Base-by-base conservation (phyloP, 2,797 vertebrate genomes). In the Neopelma chrysocephalum region DNA sequence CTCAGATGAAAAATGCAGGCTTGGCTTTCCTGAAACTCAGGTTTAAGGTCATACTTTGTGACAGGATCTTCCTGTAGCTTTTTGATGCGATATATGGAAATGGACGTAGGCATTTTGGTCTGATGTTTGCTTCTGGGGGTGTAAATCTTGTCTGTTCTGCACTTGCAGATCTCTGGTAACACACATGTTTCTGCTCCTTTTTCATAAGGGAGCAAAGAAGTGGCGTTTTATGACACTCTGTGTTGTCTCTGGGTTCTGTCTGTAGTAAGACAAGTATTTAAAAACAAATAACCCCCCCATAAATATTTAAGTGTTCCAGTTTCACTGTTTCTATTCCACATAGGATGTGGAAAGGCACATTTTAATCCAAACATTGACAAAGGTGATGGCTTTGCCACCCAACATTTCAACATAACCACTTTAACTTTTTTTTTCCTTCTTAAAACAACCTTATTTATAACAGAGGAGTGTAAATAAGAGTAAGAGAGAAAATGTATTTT, bases 381-480 rank as follows among this genome's bases (percentile, higher is more conserved):
- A 95, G 73, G 88, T 48, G 72, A n/a, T 26, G 70, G 69, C 38
- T 83, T 83, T 95, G 65, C 57, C 84, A 72, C 72, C 69, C n/a
- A 40, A 61, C 29, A 12, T 42, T 81, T 86, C 85, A 72, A 34
- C 22, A 5, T 54, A 72, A n/a, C 45, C 38, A 45, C 38, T 58
- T 47, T 10, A 57, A 27, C 45, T 54, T 32, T 12, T 31, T 12
- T 85, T 62, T 40, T 27, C 3, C 50, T 61, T 32, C 62, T 72
- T 32, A 8, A 45, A 80, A 27, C 29, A 80, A 23, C 43, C 20
- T 65, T 57, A n/a, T 71, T 84, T 92, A 11, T 75, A 88, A 57
- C 58, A 65, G 50, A 72, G 61, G 21, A 22, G 16, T 77, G 36
- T 62, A 86, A 90, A 94, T 26, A 58, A 54, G 51, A 69, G n/a